phyloP scores from a whole-genome alignment of 2,113 vertebrate genomes.

The Carollia perspicillata region DNA sequence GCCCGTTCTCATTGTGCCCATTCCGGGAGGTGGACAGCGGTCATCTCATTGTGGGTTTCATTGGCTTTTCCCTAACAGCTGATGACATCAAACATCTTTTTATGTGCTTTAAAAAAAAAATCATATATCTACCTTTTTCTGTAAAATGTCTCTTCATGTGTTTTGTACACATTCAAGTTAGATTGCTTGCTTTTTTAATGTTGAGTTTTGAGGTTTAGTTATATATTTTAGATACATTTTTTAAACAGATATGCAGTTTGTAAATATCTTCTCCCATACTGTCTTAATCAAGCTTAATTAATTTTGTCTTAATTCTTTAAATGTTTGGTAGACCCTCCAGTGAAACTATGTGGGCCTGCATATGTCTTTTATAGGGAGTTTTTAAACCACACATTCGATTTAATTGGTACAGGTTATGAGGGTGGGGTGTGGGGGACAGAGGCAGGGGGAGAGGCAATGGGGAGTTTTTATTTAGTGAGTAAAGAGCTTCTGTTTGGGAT shows the following conservation, averaged over 20 bases:
- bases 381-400: not conserved
- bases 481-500: not conserved
- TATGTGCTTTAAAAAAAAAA: not conserved
- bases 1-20: not conserved
- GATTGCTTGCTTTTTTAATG: too few relatives aligned
- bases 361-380: not conserved
- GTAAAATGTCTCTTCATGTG: too few relatives aligned
- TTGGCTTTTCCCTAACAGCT: not conserved
- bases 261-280: not conserved
- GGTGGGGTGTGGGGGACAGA: not conserved
- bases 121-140: not conserved
- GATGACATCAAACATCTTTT: not conserved
- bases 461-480: not conserved
- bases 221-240: not conserved
- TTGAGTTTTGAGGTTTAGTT: not conserved
- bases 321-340: not conserved
- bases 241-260: not conserved
- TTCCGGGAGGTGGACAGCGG: too few relatives aligned
- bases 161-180: too few relatives aligned
- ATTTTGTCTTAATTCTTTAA: not conserved
- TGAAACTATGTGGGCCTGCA: not conserved
- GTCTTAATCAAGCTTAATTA: not conserved
- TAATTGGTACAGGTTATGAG: not conserved
- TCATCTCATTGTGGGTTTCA: too few relatives aligned
- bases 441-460: not conserved